Percentiles rank a stretch among this genome's conserved stretches.
These are phyloP conservation scores for Enteromius trimaculatus DNA, from an alignment of 2,797 vertebrate genomes.

Conservation along the genomic window DNA sequence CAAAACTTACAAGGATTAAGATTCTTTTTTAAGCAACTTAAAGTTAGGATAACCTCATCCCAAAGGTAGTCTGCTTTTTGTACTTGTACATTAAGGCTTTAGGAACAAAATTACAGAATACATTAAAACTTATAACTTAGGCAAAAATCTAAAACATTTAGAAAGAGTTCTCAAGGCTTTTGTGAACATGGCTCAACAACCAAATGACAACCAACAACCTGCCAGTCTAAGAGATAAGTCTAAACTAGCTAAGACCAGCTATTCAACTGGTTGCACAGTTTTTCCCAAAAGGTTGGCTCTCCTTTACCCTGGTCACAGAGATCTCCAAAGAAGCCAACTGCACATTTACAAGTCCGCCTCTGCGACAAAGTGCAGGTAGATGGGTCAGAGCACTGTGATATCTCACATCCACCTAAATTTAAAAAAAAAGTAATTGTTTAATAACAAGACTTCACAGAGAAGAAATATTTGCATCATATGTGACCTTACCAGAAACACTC, in stretches of 20 bases:
- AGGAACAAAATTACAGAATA: not conserved
- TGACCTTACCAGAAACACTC: conserved; percentile 61
- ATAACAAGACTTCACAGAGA: not conserved
- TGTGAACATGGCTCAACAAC: not conserved
- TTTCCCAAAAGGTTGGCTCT: not conserved
- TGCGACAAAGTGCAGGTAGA: conserved; percentile 62
- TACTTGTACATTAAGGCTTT: not conserved
- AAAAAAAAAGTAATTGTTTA: not conserved
- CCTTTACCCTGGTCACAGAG: conserved; percentile 72
- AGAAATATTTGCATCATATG: not conserved
- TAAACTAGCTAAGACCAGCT: not conserved
- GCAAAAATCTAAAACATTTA: not conserved
- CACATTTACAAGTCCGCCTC: conserved; percentile 70
- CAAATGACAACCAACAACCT: not conserved
- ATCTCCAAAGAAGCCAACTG: conserved; percentile 70
- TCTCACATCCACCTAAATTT: conserved; percentile 68
- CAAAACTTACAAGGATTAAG: too few relatives aligned
- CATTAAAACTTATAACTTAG: not conserved
- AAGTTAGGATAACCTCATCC: not conserved
- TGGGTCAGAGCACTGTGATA: conserved; percentile 65
- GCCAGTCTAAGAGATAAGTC: not conserved
- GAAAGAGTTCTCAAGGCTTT: not conserved
- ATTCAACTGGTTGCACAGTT: not conserved
- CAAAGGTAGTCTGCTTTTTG: not conserved
- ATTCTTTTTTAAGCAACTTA: too few relatives aligned